Percentiles rank a stretch among this genome's conserved stretches.
Conservation (phyloP, 30 jellyfish, hydroid and myxozoan genomes). For the Catostylus mosaicus region DNA sequence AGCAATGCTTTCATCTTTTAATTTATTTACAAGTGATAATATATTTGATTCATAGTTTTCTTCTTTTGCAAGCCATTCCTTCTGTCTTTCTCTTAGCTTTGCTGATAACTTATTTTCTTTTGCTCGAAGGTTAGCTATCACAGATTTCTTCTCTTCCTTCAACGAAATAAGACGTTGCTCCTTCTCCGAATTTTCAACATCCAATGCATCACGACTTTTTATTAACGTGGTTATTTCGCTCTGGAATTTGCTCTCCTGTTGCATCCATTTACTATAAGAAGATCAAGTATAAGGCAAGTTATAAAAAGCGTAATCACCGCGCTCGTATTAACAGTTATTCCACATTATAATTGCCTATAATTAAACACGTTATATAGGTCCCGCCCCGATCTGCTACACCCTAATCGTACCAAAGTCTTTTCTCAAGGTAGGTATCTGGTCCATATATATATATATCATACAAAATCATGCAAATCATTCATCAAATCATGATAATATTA, state of each 20-base stretch:
- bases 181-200: not conserved
- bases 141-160: constrained; percentile 1
- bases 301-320: no score
- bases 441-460: no score
- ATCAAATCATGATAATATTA: no score
- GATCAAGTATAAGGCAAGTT: not conserved
- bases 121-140: constrained; percentile 47
- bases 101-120: constrained; percentile 47
- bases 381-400: no score
- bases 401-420: no score
- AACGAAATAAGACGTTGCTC: not conserved
- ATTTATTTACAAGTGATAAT: constrained; percentile 37
- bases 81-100: constrained; percentile 30
- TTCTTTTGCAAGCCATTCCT: constrained; percentile 56
- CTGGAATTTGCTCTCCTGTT: constrained; percentile 9
- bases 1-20: constrained; percentile 50
- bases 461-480: no score
- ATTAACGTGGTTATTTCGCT: not conserved
- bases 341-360: no score
- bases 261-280: constrained; percentile 28
- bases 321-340: no score
- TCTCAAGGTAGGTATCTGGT: no score
- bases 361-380: no score
- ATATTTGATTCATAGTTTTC: constrained; percentile 62
- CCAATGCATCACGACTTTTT: constrained; percentile 6